These are phyloP conservation scores for Dione vanillae DNA, from an alignment of 2,888 invertebrate species.

Conservation along the genomic window DNA sequence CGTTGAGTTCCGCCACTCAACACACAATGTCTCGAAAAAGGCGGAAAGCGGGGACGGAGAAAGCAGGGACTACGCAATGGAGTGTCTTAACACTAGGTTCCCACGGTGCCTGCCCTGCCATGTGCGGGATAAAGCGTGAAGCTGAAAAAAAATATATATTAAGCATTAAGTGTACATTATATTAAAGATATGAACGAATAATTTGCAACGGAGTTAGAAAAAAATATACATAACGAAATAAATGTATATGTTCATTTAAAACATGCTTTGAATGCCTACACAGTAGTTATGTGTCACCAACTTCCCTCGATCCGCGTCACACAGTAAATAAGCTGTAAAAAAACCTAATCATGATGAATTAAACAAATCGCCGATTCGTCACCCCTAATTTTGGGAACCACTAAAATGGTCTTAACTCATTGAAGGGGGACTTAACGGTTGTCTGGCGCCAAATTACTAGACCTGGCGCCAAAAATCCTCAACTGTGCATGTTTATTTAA, in stretches of 20 bases:
- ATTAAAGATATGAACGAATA: too few species aligned
- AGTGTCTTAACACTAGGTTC: too few species aligned
- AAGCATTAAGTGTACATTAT: too few species aligned
- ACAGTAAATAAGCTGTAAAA: conserved; percentile 14
- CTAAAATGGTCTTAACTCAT: conserved; percentile 42
- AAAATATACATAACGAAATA: not conserved
- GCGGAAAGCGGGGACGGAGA: too few species aligned
- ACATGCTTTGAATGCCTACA: not conserved
- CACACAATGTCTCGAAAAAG: too few species aligned
- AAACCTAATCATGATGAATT: conserved; percentile 31
- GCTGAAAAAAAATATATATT: too few species aligned
- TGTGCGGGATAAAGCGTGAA: too few species aligned
- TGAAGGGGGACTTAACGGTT: conserved; percentile 60
- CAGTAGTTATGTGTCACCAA: not conserved
- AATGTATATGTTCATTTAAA: not conserved
- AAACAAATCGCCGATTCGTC: conserved; percentile 38
- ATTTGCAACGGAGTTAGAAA: too few species aligned
- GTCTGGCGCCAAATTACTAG: conserved; percentile 74
- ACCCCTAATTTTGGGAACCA: conserved; percentile 42
- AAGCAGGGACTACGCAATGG: too few species aligned
- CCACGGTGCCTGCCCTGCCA: too few species aligned
- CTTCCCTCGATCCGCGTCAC: not conserved
- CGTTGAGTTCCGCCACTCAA: too few species aligned
- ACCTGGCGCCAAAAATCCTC: conserved; percentile 56
- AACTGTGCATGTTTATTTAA: conserved; percentile 29